Base-by-base conservation (phyloP, 2,113 vertebrate species). In the Rhea americana region DNA sequence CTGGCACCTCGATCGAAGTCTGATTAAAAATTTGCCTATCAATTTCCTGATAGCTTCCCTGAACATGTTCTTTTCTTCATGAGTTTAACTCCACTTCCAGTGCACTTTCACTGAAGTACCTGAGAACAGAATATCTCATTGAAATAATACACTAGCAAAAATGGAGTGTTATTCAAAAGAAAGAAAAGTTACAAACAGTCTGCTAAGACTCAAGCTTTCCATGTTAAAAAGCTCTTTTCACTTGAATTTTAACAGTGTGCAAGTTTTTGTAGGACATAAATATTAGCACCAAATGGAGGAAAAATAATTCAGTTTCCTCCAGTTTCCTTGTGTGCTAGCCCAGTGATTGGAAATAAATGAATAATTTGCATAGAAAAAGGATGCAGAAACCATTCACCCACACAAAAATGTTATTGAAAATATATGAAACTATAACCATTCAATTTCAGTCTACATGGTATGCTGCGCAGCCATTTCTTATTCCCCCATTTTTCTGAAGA, bases 301-400 rank as follows among this genome's bases (percentile, higher is more conserved):
- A 90, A 91, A 91, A 93, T 76, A 78, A 86, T 66, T 92, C 32
- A 2, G 2, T 80, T 91, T 91, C 41, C 35, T 71, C 56, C 50
- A 74, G 55, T 56, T 56, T 4, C 75, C 12, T 82, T 82, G 37
- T 90, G 41, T 72, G 43, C 45, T 90, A 55, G 9, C 7, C 13
- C 18, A 63, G 21, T 91, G 80, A 90, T 85, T 90, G 90, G 84
- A 93, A 94, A 91, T 90, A 90, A 94, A 93, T 91, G 5, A 86
- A 66, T 68, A 85, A 94, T 94, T 93, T 96, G 74, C 88, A 95
- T 85, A 92, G 63, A 81, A 70, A 93, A 96, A 90, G 55, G 50
- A 93, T 94, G 71, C 25, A 82, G 65, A 89, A 95, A 61, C 43
- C 53, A 75, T 41, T 96, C 74, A 58, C 39, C 75, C 91, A 65